A percentile compares a stretch with the other conserved stretches of the same genome.
These are phyloP conservation scores for Ivindomyrus marchei DNA, from an alignment of 2,113 vertebrate species.

Conservation along the genomic window DNA sequence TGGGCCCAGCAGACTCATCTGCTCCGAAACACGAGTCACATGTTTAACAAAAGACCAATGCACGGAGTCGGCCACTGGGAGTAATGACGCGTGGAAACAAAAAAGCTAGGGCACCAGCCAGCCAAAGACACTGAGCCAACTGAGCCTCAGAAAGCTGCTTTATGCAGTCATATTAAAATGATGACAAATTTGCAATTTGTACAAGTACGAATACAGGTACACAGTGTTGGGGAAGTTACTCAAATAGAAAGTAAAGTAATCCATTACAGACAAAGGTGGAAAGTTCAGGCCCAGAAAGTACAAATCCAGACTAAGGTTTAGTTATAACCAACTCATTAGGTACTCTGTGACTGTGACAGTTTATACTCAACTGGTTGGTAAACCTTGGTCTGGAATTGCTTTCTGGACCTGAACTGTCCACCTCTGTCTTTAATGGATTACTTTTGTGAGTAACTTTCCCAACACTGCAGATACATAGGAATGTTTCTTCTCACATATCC, in stretches of 20 bases:
- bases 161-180: not conserved
- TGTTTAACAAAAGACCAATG: constrained; percentile 20
- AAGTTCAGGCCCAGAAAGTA: not conserved
- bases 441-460: not conserved
- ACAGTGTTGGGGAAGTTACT: not conserved
- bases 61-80: not conserved
- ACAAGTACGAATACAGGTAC: not conserved
- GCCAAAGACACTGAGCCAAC: not conserved
- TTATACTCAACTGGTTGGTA: not conserved
- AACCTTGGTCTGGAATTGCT: not conserved
- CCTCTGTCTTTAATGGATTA: not conserved
- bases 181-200: not conserved
- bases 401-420: not conserved
- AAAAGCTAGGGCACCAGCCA: not conserved
- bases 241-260: not conserved
- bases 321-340: not conserved
- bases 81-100: not conserved
- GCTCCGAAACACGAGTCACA: constrained; percentile 18
- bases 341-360: not conserved
- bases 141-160: not conserved
- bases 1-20: constrained; percentile 13
- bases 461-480: not conserved
- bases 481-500: not conserved
- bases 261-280: not conserved
- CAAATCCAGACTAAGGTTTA: not conserved